A percentile compares a stretch with the other conserved stretches of the same genome.
Evolutionary conservation across 1,140 invertebrate genomes (phyloP).

Genomic region (Aporrectodea caliginosa): DNA sequence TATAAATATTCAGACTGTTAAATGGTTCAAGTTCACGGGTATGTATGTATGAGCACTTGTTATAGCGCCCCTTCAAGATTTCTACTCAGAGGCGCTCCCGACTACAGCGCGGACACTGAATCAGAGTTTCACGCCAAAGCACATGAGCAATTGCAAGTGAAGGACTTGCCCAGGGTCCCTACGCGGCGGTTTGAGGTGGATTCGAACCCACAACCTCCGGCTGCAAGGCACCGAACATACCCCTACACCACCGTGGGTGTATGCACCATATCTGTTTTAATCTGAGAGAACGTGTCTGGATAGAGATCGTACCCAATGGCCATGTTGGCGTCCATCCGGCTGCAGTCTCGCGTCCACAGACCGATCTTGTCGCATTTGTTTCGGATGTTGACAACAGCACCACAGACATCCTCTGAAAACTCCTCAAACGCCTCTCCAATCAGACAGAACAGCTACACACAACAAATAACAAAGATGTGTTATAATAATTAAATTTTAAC

Average conservation of each 20-base stretch:
- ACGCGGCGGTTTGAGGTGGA: neutral
- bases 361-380: conserved; percentile 82
- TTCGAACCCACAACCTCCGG: neutral
- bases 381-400: conserved; percentile 86
- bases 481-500: neutral
- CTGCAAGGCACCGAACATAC: neutral
- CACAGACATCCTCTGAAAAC: conserved; percentile 77
- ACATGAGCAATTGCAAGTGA: neutral
- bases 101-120: too few species aligned
- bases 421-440: conserved; percentile 91
- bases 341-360: conserved; percentile 81
- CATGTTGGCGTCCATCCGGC: conserved; percentile 66
- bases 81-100: too few species aligned
- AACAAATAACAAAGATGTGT: neutral
- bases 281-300: too few species aligned
- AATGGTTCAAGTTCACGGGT: too few species aligned
- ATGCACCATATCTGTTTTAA: neutral
- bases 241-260: neutral
- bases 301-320: conserved; percentile 51
- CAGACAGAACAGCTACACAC: conserved; percentile 68
- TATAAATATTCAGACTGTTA: too few species aligned
- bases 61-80: too few species aligned
- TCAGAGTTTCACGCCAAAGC: too few species aligned
- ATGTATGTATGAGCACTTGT: too few species aligned
- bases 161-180: neutral